phyloP scores from a whole-genome alignment of 2,113 vertebrate genomes.

The Pelvicachromis taeniatus region DNA sequence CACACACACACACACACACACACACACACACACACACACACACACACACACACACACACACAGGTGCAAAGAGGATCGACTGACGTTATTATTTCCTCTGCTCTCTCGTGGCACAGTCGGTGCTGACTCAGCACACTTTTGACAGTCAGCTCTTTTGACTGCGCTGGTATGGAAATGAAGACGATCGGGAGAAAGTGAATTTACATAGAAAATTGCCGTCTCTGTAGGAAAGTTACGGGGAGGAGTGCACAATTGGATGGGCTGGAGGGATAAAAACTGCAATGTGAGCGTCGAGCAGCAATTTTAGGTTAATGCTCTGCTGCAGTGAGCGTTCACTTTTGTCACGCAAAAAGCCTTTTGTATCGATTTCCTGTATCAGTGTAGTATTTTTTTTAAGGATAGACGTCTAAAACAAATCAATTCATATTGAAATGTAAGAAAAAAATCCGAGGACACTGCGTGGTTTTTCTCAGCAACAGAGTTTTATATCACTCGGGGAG shows the following conservation, averaged over 20 bases:
- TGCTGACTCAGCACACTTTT: conserved; percentile 40
- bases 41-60: too few relatives aligned
- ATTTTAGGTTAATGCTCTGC: not conserved
- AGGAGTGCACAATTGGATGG: not conserved
- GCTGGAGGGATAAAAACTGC: conserved; percentile 8
- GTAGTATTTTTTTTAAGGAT: not conserved
- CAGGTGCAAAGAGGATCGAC: not conserved
- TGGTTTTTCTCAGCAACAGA: not conserved
- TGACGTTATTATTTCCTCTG: not conserved
- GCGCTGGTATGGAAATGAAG: conserved; percentile 40
- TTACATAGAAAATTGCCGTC: conserved; percentile 47
- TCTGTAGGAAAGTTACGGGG: conserved; percentile 32
- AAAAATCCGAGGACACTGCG: not conserved
- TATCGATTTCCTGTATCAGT: not conserved
- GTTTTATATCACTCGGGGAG: not conserved
- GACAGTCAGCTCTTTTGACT: conserved; percentile 47
- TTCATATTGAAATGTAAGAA: not conserved
- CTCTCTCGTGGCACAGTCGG: not conserved
- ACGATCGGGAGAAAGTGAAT: not conserved
- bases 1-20: too few relatives aligned
- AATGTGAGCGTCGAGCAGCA: conserved; percentile 13
- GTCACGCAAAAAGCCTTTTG: not conserved
- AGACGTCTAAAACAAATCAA: not conserved
- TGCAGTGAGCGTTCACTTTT: not conserved
- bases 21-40: too few relatives aligned